Base-by-base conservation (phyloP, 2,113 vertebrate species). In the Sialia sialis region DNA sequence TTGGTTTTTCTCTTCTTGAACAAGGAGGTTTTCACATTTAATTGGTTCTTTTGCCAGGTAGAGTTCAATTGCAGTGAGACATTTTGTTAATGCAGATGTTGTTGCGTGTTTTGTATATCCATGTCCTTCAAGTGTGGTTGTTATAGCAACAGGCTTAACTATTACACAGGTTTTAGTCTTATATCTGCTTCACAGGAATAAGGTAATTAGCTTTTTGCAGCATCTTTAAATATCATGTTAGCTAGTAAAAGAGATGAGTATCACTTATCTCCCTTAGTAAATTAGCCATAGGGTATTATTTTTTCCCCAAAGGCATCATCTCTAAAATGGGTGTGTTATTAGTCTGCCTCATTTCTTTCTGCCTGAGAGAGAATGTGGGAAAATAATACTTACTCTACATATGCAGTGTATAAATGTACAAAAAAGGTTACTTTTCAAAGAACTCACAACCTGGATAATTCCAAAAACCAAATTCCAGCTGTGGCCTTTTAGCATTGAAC, bases 81-180 rank as follows among this genome's bases (percentile, higher is more conserved):
- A 67, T 93, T 94, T 96, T 91, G 54, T 44, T 84, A 84, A 94
- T 82, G 69, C 55, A 93, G 89, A 90, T 97, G 58, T 83, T 62
- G 85, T 68, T 89, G 25, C 3, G 0, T 76, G 67, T 79, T 74
- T 93, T 75, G 62, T 94, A 16, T 59, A 95, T 72, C 74, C 63
- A 20, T 84, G 94, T 63, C 96, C 89, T 96, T 97, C 94, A 95
- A 96, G 93, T 58, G 95, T 80, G 75, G 96, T 94, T 94, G 81
- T 97, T 93, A 97, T 97, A 95, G 97, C 93, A 98, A 97, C 97
- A 84, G 85, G 46, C 64, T 96, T 84, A 97, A 93, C 94, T 95
- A 48, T 94, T 95, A 81, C 43, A 79, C 51, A 74, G 75, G 46
- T 84, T 95, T 97, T 89, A 90, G 85, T 78, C 75, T 94, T 52